A percentile compares a stretch with the other conserved stretches of the same genome.
Conservation (phyloP, 2,113 vertebrate species). For the Chaetura pelagica region DNA sequence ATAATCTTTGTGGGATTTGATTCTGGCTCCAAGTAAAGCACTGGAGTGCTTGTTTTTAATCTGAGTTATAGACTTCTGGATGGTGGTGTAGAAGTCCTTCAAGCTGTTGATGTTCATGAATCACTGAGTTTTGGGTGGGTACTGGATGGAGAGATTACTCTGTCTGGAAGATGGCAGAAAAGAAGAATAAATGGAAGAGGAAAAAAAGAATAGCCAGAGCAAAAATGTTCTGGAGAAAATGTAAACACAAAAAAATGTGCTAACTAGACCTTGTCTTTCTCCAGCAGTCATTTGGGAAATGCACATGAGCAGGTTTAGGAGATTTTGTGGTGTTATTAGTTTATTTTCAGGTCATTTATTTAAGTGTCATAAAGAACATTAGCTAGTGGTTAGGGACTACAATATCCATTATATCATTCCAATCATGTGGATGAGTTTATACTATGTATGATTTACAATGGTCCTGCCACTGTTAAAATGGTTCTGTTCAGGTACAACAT, state of each 20-base stretch:
- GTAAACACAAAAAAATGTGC: conserved; percentile 17
- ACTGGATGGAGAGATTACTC: neutral
- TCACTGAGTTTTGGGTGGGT: neutral
- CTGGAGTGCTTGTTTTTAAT: neutral
- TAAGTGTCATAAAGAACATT: conserved; percentile 64
- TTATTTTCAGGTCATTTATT: conserved; percentile 66
- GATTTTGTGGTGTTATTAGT: conserved; percentile 31
- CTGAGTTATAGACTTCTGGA: neutral
- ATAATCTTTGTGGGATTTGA: neutral
- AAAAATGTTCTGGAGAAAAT: neutral
- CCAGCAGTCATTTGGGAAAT: conserved; percentile 8
- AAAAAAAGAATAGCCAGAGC: neutral
- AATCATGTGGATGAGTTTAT: conserved; percentile 63
- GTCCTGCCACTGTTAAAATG: neutral
- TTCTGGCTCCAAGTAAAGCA: neutral
- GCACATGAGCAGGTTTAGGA: conserved; percentile 39
- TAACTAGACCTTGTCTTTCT: conserved; percentile 23
- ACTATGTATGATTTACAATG: conserved; percentile 42
- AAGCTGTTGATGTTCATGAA: neutral
- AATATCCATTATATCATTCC: conserved; percentile 56
- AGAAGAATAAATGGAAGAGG: neutral
- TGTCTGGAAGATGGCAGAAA: neutral
- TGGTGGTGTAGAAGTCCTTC: neutral
- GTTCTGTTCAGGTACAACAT: conserved; percentile 47
- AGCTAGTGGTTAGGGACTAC: conserved; percentile 57